Base-by-base conservation (phyloP, 2,888 invertebrate genomes). In the Aspidapion aeneum region DNA sequence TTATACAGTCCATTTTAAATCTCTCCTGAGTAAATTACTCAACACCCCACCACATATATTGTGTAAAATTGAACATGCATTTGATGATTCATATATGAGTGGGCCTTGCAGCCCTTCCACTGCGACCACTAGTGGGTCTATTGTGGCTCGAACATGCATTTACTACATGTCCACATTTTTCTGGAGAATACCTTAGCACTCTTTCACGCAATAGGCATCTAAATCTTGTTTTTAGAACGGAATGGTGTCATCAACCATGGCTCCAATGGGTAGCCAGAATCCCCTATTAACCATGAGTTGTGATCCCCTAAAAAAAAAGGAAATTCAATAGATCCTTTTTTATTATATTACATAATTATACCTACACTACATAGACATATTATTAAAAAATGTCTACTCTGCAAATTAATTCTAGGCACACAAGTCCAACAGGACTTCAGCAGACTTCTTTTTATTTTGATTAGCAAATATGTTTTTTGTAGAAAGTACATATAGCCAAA, bases 241-340 rank as follows among this genome's bases (percentile, higher is more conserved):
- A 67, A 35, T 51, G 67, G 66, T 20, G 67, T 64, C 60, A 66
- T 60, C 20, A 68, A 55, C 60, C 60, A 67, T 20, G 64, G 65
- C 61, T 65, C 56, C 22, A 57, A 35, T 35, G 35, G 35, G 35
- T 35, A 35, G 3, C 67, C 63, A 19, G 66, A 66, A 58, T 63
- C 67, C 18, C 68, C 69, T 60, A 62, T 60, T 18, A n/a, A n/a
- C 21, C 57, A 57, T 18, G 21, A 57, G 52, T 52, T 35, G 35
- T 35, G 35, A 35, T 35, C 35, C 35, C 12, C 35, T 35, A 35
- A 35, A 35, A 35, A 35, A 35, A 35, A 35, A 35, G 5, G 3
- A 7, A 3, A 35, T n/a, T n/a, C n/a, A n/a, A 35, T 35, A 35
- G 35, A 12, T 35, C 35, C 12, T 3, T 35, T 35, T 35, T 35